Percentiles rank a stretch among this genome's conserved stretches.
Conservation (phyloP, 2,888 invertebrate genomes). For the Limenitis camilla region DNA sequence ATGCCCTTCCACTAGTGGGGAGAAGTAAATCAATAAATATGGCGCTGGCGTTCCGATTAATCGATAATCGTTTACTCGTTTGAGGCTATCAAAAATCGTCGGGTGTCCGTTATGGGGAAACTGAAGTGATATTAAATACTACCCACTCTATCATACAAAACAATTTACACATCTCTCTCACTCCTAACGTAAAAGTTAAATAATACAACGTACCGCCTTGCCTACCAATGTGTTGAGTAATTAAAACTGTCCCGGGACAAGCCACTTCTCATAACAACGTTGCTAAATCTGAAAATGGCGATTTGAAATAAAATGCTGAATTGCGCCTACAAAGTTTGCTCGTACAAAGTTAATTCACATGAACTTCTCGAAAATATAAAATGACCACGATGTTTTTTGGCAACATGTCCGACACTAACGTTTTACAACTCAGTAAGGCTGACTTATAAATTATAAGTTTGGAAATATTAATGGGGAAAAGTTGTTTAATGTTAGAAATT, state of each 20-base stretch:
- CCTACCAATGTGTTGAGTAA: not conserved
- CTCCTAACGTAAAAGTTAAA: not conserved
- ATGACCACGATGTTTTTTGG: conserved; percentile 13
- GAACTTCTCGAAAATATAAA: conserved; percentile 12
- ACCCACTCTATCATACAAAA: too few species aligned
- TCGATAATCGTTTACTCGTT: too few species aligned
- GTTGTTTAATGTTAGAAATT: too few species aligned
- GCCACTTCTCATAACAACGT: conserved; percentile 2
- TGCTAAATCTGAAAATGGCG: conserved; percentile 3
- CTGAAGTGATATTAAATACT: too few species aligned
- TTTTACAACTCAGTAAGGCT: not conserved
- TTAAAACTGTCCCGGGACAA: not conserved
- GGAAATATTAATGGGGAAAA: too few species aligned
- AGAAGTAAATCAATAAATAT: too few species aligned
- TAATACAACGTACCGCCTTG: not conserved
- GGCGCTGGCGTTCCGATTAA: too few species aligned
- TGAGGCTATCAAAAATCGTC: too few species aligned
- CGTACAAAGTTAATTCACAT: conserved; percentile 8
- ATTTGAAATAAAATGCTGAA: conserved; percentile 3
- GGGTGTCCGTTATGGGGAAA: too few species aligned
- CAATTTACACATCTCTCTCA: too few species aligned
- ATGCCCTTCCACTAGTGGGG: too few species aligned
- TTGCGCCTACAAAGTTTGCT: conserved; percentile 8
- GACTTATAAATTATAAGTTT: too few species aligned
- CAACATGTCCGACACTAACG: conserved; percentile 3